Conservation (phyloP, 2,113 vertebrate species). For the Panthera leo region DNA sequence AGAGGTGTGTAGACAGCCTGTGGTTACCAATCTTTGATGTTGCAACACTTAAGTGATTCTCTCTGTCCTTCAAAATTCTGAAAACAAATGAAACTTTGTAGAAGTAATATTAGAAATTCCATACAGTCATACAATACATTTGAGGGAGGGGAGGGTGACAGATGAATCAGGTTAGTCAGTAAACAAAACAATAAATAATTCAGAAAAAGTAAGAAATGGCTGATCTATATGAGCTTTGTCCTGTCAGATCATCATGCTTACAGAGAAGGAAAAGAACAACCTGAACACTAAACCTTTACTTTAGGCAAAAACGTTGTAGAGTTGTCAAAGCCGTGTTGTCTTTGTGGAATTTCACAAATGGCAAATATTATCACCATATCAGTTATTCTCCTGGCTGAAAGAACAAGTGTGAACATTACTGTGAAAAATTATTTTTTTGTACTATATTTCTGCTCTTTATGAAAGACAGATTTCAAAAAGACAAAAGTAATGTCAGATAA, state of each 20-base stretch:
- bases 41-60: constrained; percentile 37
- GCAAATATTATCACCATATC: not conserved
- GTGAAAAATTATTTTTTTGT: not conserved
- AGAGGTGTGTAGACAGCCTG: constrained; percentile 45
- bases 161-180: not conserved
- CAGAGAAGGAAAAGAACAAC: not conserved
- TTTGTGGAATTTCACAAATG: not conserved
- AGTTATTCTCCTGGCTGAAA: not conserved
- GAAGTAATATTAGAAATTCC: constrained; percentile 17
- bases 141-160: not conserved
- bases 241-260: not conserved
- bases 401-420: not conserved
- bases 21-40: constrained; percentile 30
- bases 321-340: not conserved
- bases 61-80: constrained; percentile 48
- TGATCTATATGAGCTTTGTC: not conserved
- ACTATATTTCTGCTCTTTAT: not conserved
- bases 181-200: not conserved
- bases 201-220: not conserved
- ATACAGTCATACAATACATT: not conserved
- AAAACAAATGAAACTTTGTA: not conserved
- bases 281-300: not conserved
- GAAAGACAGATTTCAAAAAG: not conserved
- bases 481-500: not conserved
- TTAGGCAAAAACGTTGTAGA: not conserved